Conservation (phyloP, 1,140 invertebrate species). For the Pteromalus puparum region DNA sequence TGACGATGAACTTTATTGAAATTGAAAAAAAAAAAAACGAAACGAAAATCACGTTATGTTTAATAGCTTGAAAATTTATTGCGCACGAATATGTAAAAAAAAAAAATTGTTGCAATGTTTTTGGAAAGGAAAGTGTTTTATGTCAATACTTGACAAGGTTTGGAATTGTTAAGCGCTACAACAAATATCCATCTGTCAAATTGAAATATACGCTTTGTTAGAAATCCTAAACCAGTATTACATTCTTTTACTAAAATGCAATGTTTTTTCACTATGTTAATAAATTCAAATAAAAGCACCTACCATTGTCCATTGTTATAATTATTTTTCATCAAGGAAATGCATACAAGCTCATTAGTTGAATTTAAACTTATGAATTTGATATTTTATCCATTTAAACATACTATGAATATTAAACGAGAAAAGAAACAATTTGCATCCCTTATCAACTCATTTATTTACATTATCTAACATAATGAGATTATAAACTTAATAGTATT, state of each 20-base stretch:
- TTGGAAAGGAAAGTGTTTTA: constrained; percentile 24
- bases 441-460: constrained; percentile 34
- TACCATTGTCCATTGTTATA: neutral
- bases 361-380: neutral
- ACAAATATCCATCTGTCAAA: constrained; percentile 58
- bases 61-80: constrained; percentile 59
- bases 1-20: constrained; percentile 32
- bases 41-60: constrained; percentile 52
- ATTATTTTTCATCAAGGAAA: neutral
- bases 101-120: constrained; percentile 31
- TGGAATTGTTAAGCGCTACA: constrained; percentile 61
- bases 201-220: constrained; percentile 67
- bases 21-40: constrained; percentile 2
- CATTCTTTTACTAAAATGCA: constrained; percentile 45
- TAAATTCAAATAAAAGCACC: constrained; percentile 33
- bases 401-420: neutral
- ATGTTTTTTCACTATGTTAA: constrained; percentile 39
- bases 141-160: constrained; percentile 40
- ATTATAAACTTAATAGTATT: constrained; percentile 41
- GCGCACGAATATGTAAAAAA: constrained; percentile 49
- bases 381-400: neutral
- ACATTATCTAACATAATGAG: constrained; percentile 23
- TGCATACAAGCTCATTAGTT: neutral
- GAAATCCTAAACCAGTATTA: constrained; percentile 56
- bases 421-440: neutral